Conservation (phyloP, 2,888 invertebrate genomes). For the Allygus modestus region DNA sequence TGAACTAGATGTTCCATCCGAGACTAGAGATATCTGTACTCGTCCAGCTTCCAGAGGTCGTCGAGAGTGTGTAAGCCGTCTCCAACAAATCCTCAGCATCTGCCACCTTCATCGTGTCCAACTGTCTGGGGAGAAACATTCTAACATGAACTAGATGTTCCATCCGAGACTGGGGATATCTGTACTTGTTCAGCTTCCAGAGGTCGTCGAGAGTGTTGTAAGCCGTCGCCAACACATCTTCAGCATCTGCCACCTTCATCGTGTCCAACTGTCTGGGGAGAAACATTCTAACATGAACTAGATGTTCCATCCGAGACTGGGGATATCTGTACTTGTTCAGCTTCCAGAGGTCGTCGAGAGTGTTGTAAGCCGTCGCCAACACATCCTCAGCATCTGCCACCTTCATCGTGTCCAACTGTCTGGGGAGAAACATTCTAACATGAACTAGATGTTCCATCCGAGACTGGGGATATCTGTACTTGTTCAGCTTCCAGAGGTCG, state of each 20-base stretch:
- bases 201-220: conserved; percentile 94
- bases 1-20: conserved; percentile 93
- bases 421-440: no score
- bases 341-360: conserved; percentile 97
- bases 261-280: no score
- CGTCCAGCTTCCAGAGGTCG: conserved; percentile 93
- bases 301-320: conserved; percentile 89
- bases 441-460: conserved; percentile 93
- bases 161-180: conserved; percentile 92
- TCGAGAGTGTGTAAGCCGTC: conserved; percentile 89
- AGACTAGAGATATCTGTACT: conserved; percentile 86
- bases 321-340: conserved; percentile 85
- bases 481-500: conserved; percentile 93
- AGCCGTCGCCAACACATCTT: conserved; percentile 89
- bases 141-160: conserved; percentile 90
- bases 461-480: conserved; percentile 86
- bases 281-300: conserved; percentile 91
- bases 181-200: conserved; percentile 89
- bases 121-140: no score
- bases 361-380: conserved; percentile 89
- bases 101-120: conserved; percentile 70
- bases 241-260: conserved; percentile 76
- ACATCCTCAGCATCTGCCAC: conserved; percentile 83
- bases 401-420: no score
- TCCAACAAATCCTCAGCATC: conserved; percentile 89